Conservation (phyloP, 2,113 vertebrate species). For the Turnix velox region DNA sequence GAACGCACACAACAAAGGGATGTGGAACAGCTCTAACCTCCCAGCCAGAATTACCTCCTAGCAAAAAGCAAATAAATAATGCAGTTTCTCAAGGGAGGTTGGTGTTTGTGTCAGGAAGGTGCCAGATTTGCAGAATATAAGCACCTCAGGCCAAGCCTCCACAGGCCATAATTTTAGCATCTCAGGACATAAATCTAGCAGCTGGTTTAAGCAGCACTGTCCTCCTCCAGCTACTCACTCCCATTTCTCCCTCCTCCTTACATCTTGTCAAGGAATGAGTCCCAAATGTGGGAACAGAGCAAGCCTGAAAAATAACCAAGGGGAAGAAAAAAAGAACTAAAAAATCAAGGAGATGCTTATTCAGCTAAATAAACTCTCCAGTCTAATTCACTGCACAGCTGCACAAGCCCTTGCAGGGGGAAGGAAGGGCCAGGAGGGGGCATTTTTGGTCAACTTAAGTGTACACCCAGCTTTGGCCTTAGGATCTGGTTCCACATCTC, state of each 20-base stretch:
- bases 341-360: not conserved
- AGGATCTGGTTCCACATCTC: not conserved
- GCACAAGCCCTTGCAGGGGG: conserved; percentile 13
- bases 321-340: not conserved
- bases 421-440: conserved; percentile 52
- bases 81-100: not conserved
- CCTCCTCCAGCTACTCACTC: not conserved
- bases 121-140: not conserved
- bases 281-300: not conserved
- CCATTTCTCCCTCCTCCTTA: not conserved
- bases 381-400: not conserved
- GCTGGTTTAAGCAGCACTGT: not conserved
- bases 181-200: not conserved
- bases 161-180: not conserved
- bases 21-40: not conserved
- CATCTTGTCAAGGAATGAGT: not conserved
- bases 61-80: conserved; percentile 14
- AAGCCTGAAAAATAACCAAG: not conserved
- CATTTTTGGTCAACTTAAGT: conserved; percentile 54
- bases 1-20: not conserved
- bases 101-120: not conserved
- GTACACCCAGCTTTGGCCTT: not conserved
- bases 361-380: not conserved
- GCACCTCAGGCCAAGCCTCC: not conserved
- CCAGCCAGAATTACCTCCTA: not conserved